Conservation (phyloP, 2,113 vertebrate species). For the Scalopus aquaticus region DNA sequence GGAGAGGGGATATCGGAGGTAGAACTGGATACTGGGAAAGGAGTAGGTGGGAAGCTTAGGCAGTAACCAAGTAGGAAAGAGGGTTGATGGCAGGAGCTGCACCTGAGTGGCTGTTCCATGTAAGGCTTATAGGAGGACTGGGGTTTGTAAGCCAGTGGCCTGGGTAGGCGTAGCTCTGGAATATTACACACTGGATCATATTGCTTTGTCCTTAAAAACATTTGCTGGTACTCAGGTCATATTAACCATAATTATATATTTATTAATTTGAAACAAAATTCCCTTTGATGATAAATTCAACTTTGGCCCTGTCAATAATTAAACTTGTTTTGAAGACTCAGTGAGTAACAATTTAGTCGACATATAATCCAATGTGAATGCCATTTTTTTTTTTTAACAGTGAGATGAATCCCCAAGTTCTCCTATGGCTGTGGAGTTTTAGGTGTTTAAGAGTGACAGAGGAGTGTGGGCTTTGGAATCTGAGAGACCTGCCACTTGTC, state of each 20-base stretch:
- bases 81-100: background rate
- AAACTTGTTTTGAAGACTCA: background rate
- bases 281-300: background rate
- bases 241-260: background rate
- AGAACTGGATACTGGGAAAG: background rate
- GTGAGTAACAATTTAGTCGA: background rate
- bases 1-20: accelerated
- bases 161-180: accelerated
- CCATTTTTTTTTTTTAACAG: background rate
- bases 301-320: too few species aligned
- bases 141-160: background rate
- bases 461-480: background rate
- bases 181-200: too few species aligned
- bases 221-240: too few species aligned
- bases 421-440: background rate
- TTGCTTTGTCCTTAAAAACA: background rate
- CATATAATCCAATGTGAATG: background rate
- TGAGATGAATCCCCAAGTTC: background rate
- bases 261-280: background rate
- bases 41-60: too few species aligned
- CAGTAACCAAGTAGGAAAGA: background rate
- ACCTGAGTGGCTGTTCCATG: background rate
- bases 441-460: background rate
- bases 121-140: background rate
- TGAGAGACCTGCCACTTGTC: background rate